Evolutionary conservation across 2,113 vertebrate species (phyloP).

Genomic region (Arizona elegans): DNA sequence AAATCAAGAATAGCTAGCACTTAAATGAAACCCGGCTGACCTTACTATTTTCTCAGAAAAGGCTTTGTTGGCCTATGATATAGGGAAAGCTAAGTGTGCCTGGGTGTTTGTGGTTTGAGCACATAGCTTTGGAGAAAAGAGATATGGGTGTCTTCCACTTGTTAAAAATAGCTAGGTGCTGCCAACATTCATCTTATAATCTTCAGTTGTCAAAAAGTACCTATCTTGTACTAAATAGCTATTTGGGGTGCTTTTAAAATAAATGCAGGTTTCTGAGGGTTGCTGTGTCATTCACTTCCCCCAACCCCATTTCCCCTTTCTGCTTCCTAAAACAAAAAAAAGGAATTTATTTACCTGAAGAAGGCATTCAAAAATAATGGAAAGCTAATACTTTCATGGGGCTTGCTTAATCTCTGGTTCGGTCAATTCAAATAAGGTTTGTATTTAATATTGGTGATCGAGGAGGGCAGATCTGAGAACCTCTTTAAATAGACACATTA

Average conservation of each 20-base stretch:
- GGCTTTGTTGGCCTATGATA: neutral
- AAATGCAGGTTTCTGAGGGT: neutral
- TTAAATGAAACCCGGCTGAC: neutral
- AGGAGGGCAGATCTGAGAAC: neutral
- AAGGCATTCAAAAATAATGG: neutral
- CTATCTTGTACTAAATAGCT: neutral
- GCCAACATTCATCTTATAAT: neutral
- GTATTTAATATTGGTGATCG: neutral
- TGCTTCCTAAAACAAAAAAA: neutral
- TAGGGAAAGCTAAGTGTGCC: neutral
- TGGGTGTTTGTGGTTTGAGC: neutral
- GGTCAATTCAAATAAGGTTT: neutral
- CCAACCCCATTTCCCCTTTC: neutral
- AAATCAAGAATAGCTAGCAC: neutral
- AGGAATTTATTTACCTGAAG: neutral
- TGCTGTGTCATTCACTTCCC: neutral
- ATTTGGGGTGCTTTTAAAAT: neutral
- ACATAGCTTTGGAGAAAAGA: neutral
- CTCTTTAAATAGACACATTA: neutral
- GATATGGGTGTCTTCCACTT: neutral
- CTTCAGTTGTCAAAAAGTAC: neutral
- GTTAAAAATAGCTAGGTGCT: neutral
- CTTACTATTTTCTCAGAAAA: neutral
- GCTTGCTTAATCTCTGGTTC: neutral
- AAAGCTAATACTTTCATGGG: neutral